Percentiles rank a stretch among this genome's conserved stretches.
Evolutionary conservation across 2,888 invertebrate genomes (phyloP).

Genomic region (Gnatocerus cornutus): DNA sequence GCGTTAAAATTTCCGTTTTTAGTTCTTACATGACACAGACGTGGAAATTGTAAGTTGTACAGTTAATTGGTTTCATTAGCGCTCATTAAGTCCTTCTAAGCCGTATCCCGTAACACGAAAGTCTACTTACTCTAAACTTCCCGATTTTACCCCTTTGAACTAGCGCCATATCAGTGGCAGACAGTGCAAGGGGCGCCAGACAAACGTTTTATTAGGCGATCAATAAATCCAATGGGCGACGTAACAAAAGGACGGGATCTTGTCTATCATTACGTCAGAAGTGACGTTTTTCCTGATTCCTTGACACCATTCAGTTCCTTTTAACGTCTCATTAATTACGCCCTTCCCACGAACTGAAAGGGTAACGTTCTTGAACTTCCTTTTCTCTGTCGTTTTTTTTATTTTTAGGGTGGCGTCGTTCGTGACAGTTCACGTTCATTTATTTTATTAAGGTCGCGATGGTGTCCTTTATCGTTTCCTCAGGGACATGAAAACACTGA

Average conservation of each 20-base stretch:
- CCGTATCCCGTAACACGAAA: slow-evolving; percentile 9
- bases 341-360: slow-evolving; percentile 36
- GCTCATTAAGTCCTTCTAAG: background rate
- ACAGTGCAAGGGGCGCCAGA: slow-evolving; percentile 42
- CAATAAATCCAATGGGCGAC: slow-evolving; percentile 31
- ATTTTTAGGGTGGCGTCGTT: slow-evolving; percentile 28
- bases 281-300: slow-evolving; percentile 41
- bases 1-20: slow-evolving; percentile 1
- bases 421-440: slow-evolving; percentile 24
- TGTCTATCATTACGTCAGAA: slow-evolving; percentile 35
- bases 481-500: slow-evolving; percentile 10
- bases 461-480: slow-evolving; percentile 23
- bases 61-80: slow-evolving; percentile 10
- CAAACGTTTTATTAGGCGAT: slow-evolving; percentile 41
- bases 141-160: slow-evolving; percentile 24
- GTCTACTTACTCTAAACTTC: slow-evolving; percentile 20
- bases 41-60: slow-evolving; percentile 9
- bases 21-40: background rate
- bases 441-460: slow-evolving; percentile 31
- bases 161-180: slow-evolving; percentile 24
- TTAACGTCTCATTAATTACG: slow-evolving; percentile 45
- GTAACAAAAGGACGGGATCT: slow-evolving; percentile 22
- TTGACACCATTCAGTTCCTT: slow-evolving; percentile 34
- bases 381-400: slow-evolving; percentile 12
- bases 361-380: slow-evolving; percentile 46